Base-by-base conservation (phyloP, 2,113 vertebrate species). In the Ranitomeya imitator region DNA sequence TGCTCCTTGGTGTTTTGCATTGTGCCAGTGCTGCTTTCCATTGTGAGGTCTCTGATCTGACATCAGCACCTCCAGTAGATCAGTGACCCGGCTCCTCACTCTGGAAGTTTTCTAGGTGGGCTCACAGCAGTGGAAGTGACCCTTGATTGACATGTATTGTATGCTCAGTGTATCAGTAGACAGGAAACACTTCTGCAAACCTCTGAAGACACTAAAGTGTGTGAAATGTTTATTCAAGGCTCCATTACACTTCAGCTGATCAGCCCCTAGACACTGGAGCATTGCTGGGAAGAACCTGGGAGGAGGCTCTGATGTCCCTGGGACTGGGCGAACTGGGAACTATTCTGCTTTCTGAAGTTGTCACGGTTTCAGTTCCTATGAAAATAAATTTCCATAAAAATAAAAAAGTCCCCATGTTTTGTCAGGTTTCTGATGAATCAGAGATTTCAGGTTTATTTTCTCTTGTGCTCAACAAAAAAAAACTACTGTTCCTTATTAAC, bases 141-240 rank as follows among this genome's bases (percentile, higher is more conserved):
- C 83, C 83, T 31, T 74, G 83, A 85, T 74, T 74, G 83, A 74
- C 83, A 74, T 59, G 11, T 37, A 85, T 85, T 85, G 83, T 85
- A 23, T 85, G 52, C 59, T 73, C 65, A 23, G 6, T 71, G 65
- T 85, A 73, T 55, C 83, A n/a, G 52, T 18, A 23, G 69, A 73
- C 51, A 37, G 83, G 83, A 85, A 85, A 71, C 45, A 74, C 83
- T 85, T 85, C 67, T 80, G 54, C 83, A 21, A 73, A 74, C 83
- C 83, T 74, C 69, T 13, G 26, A 85, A 85, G 83, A 85, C 63
- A 52, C 65, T 67, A 85, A 85, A 73, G 63, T 23, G 83, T 73
- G 83, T n/a, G 15, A 23, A 13, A 71, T 85, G 83, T 85, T 85
- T 85, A 71, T 52, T 71, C 67, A 71, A 73, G 13, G 7, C 54